Evolutionary conservation across 2,113 vertebrate genomes (phyloP), one percentile per base, ranked within the genome.

Genomic region (Mormyrus lacerda): DNA sequence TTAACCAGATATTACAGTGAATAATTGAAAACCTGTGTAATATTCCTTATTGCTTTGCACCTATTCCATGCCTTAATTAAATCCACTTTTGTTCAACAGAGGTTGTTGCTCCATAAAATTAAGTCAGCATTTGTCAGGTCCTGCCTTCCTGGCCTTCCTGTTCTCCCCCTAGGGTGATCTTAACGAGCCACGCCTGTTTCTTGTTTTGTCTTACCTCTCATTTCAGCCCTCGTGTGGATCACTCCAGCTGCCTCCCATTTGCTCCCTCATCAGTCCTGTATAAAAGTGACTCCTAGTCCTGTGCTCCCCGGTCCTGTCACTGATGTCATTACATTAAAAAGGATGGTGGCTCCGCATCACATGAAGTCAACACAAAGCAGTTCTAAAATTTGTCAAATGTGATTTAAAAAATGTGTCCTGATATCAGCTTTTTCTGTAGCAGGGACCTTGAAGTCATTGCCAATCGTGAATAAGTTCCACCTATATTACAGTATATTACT

Each of bases 41-140:
- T 39, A 39, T 39, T 76, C 5, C 35, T 2, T 76, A 15, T 17
- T 76, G 39, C 15, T 1, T 39, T 76, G 69, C 39, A 76, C 13
- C 0, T 17, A 5, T 76, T 76, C 69, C 27, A 76, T 35, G 4
- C 31, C 11, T 73, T 35, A 73, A 73, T 73, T 11, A 73, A 35
- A 35, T 21, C 6, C 5, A 24, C n/a, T 83, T 61, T 76, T 83
- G 45, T 61, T 19, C 58, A 44, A 94, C 94, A 96, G 96, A 96
- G 88, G 51, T 93, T 2, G 84, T n/a, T 10, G 13, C 61, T 85
- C 53, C 91, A 89, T 95, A 95, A 24, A 94, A 96, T 94, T 91
- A 94, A 95, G 88, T 44, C 89, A 47, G 91, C 85, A 90, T 79
- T 50, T 73, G 90, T 91, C 88, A 51, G 3, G 50, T 51, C 50